These are phyloP conservation scores for Julus scandinavius DNA, from an alignment of 2,888 invertebrate species.

Conservation along the genomic window DNA sequence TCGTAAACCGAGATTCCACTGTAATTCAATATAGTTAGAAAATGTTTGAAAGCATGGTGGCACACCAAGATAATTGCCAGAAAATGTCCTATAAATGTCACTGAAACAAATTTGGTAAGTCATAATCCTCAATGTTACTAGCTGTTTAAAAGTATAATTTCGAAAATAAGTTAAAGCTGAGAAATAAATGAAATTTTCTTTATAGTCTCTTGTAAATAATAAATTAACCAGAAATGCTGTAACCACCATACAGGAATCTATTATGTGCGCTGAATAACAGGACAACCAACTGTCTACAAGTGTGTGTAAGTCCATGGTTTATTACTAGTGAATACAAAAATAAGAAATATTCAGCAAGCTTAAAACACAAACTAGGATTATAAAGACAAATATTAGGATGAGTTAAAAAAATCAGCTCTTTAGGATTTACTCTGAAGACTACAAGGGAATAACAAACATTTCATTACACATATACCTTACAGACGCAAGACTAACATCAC, in stretches of 20 bases:
- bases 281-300: no score
- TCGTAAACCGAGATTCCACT: no score
- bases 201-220: neutral
- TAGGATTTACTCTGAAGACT: neutral
- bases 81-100: no score
- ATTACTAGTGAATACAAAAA: neutral
- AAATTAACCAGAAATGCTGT: neutral
- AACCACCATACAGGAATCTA: neutral
- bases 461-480: neutral
- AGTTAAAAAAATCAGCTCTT: neutral
- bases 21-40: no score
- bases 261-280: neutral
- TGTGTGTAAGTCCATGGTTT: neutral
- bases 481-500: neutral
- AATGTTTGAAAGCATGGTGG: no score
- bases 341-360: neutral
- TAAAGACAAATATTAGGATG: slow-evolving; percentile 6
- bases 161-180: no score
- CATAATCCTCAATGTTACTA: no score
- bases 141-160: no score
- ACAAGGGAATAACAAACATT: neutral
- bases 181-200: neutral
- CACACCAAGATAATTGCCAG: no score
- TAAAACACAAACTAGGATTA: slow-evolving; percentile 13
- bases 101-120: no score